A percentile compares a stretch with the other conserved stretches of the same genome.
Evolutionary conservation across 2,888 invertebrate genomes (phyloP).

Genomic region (Drosophila falleni): DNA sequence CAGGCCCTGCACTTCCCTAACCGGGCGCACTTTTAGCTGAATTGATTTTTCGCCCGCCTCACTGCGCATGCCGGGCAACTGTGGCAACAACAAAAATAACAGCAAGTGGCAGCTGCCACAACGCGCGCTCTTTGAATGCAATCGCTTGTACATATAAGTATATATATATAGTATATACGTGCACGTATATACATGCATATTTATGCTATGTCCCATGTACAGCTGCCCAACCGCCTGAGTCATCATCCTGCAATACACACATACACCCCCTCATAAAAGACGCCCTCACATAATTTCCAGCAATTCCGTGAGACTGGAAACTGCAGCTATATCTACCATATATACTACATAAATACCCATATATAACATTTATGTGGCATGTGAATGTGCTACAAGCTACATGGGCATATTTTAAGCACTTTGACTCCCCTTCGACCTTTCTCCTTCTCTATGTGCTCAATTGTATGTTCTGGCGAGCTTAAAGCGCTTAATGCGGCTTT

Average conservation of each 20-base stretch:
- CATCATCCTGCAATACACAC: constrained; percentile 39
- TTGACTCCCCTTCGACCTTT: neutral
- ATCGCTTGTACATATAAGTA: constrained; percentile 29
- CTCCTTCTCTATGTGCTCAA: neutral
- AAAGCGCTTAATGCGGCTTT: constrained; percentile 79
- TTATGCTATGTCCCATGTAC: constrained; percentile 16
- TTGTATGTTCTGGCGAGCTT: constrained; percentile 44
- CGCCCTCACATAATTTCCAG: constrained; percentile 41
- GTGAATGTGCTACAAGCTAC: constrained; percentile 36
- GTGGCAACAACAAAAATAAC: constrained; percentile 23
- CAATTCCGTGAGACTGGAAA: constrained; percentile 45
- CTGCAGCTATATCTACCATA: constrained; percentile 42
- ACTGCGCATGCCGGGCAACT: constrained; percentile 77
- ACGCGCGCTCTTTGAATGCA: constrained; percentile 57
- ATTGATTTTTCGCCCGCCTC: constrained; percentile 81
- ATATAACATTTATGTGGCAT: constrained; percentile 17
- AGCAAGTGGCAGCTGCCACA: constrained; percentile 23
- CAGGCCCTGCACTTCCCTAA: constrained; percentile 64
- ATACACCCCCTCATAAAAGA: constrained; percentile 20
- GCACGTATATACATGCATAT: constrained; percentile 4
- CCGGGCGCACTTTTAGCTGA: constrained; percentile 82
- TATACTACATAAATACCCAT: neutral
- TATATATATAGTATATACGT: constrained; percentile 10
- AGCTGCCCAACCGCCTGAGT: constrained; percentile 49
- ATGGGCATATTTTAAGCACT: constrained; percentile 75